Percentiles rank a stretch among this genome's conserved stretches.
phyloP scores from a whole-genome alignment of 2,797 vertebrate genomes.

The Pelobates cultripes region DNA sequence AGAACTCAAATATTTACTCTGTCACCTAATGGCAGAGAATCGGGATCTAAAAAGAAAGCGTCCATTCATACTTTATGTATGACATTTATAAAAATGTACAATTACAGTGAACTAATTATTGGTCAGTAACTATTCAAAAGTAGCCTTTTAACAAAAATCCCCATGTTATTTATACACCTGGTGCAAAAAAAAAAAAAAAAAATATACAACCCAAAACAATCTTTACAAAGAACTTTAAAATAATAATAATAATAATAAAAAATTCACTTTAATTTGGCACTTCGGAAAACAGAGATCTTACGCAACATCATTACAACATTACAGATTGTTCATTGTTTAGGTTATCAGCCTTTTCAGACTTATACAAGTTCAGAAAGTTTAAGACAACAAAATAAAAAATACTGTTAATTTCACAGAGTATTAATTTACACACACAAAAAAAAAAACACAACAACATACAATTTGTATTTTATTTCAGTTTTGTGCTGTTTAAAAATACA shows the following conservation, averaged over 20 bases:
- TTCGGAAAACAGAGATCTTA: constrained; percentile 35
- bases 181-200: no score
- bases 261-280: constrained; percentile 47
- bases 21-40: no score
- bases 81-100: not conserved
- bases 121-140: no score
- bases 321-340: constrained; percentile 17
- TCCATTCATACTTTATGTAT: not conserved
- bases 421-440: constrained; percentile 20
- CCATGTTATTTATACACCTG: no score
- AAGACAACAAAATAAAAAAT: constrained; percentile 15
- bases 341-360: constrained; percentile 19
- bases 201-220: no score
- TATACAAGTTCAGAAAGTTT: constrained; percentile 7
- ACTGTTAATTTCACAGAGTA: constrained; percentile 21
- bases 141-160: no score
- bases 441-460: constrained; percentile 7
- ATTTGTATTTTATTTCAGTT: constrained; percentile 1
- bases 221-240: not conserved
- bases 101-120: not conserved
- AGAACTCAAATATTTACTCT: no score
- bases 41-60: no score
- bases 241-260: constrained; percentile 6
- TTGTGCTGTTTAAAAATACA: constrained; percentile 18
- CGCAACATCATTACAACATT: constrained; percentile 29